These are phyloP conservation scores for Nemotelus nigrinus DNA, from an alignment of 2,888 invertebrate species.

Conservation along the genomic window DNA sequence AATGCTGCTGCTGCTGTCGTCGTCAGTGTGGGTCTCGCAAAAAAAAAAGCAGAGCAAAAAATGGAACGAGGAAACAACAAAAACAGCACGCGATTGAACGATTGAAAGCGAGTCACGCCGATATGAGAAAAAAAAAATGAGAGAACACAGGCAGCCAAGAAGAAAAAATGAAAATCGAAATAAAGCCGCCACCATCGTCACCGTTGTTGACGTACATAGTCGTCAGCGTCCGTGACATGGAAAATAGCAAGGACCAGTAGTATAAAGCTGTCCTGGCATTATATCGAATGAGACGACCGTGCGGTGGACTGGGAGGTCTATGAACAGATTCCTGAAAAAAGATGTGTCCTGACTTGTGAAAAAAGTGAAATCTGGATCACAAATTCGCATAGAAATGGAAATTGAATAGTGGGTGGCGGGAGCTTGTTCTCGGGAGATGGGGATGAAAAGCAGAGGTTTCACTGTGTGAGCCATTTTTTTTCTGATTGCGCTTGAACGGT, in stretches of 20 bases:
- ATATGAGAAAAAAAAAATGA: conserved; percentile 17
- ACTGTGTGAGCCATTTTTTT: conserved; percentile 9
- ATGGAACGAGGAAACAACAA: not conserved
- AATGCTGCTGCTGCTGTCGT: conserved; percentile 4
- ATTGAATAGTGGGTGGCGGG: not conserved
- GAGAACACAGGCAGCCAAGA: not conserved
- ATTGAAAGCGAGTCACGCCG: conserved; percentile 17
- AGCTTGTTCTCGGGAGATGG: too few relatives aligned
- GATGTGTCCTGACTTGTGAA: not conserved
- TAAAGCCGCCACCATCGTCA: not conserved
- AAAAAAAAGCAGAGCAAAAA: too few relatives aligned
- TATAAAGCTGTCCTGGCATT: not conserved
- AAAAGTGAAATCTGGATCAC: conserved; percentile 22
- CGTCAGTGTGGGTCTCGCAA: not conserved
- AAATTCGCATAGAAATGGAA: conserved; percentile 24
- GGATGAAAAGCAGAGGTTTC: not conserved
- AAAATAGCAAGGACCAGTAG: not conserved
- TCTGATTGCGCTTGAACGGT: conserved; percentile 3
- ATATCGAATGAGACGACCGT: too few relatives aligned
- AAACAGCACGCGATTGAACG: conserved; percentile 34
- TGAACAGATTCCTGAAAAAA: conserved; percentile 24
- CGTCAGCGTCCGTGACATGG: conserved; percentile 5
- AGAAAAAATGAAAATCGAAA: conserved; percentile 30
- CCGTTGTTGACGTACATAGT: too few relatives aligned
- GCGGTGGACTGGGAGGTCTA: not conserved